Percentiles rank a stretch among this genome's conserved stretches.
Conservation (phyloP, 37 sponge, comb jelly and placozoan species). For the Aphrocallistes beatrix region DNA sequence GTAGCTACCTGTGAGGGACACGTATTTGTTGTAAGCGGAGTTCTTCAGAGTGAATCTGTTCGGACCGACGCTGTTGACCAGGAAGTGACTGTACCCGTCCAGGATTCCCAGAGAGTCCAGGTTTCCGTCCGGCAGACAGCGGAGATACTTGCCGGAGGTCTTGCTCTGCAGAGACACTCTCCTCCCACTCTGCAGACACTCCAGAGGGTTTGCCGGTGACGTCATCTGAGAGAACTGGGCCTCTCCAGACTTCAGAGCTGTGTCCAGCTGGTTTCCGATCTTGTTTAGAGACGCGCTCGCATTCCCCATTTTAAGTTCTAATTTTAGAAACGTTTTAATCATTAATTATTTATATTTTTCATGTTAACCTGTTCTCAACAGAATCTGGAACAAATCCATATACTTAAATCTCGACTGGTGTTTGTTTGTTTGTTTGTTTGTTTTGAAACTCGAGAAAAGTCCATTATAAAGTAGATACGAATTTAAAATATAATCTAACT, state of each 20-base stretch:
- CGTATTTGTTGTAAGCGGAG: background rate
- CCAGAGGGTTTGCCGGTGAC: background rate
- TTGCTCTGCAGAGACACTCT: background rate
- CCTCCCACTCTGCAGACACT: background rate
- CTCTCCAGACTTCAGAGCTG: background rate
- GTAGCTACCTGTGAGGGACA: background rate
- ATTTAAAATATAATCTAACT: no score
- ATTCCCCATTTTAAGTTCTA: no score
- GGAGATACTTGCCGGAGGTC: background rate
- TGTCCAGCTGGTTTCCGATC: background rate
- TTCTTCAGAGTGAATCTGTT: background rate
- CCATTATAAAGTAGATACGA: no score
- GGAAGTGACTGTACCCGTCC: background rate
- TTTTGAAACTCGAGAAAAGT: no score
- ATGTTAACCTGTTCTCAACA: no score
- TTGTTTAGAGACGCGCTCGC: background rate
- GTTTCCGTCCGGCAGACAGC: conserved; percentile 3
- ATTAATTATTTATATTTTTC: no score
- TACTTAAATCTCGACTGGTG: no score
- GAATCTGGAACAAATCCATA: no score
- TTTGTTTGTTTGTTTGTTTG: no score
- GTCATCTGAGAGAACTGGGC: conserved; percentile 5
- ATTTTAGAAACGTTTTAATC: no score
- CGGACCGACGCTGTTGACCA: background rate
- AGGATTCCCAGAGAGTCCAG: background rate